Conservation (phyloP, 2,113 vertebrate genomes). For the Nycticryphes semicollaris region DNA sequence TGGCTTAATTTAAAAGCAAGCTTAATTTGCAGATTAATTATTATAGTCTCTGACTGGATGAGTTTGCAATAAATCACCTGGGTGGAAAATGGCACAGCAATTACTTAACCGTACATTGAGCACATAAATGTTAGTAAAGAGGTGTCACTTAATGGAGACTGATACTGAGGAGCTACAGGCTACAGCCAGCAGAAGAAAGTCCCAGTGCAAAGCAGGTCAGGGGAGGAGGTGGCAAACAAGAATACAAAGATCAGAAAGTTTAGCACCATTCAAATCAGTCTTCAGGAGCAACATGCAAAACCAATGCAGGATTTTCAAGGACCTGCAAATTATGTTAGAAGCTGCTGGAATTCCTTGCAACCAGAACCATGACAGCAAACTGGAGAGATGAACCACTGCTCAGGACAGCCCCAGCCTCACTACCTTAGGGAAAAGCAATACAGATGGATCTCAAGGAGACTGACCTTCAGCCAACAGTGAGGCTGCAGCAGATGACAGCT, state of each 20-base stretch:
- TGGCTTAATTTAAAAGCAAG: constrained; percentile 31
- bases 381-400: neutral
- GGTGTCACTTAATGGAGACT: constrained; percentile 23
- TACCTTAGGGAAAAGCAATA: neutral
- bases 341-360: neutral
- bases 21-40: constrained; percentile 51
- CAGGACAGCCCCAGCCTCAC: neutral
- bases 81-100: constrained; percentile 12
- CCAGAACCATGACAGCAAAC: neutral
- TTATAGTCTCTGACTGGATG: neutral
- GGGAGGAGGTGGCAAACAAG: neutral
- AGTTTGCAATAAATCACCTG: constrained; percentile 25
- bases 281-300: neutral
- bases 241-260: neutral
- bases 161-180: neutral
- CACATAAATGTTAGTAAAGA: neutral
- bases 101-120: neutral
- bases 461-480: neutral
- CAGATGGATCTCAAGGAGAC: fast-evolving
- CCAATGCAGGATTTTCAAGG: neutral
- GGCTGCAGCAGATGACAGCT: neutral
- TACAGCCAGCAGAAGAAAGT: neutral
- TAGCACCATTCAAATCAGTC: neutral
- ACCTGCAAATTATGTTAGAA: neutral
- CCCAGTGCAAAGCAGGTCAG: neutral